These are phyloP conservation scores for Peromyscus californicus DNA, from an alignment of 2,113 vertebrate species.

Conservation along the genomic window DNA sequence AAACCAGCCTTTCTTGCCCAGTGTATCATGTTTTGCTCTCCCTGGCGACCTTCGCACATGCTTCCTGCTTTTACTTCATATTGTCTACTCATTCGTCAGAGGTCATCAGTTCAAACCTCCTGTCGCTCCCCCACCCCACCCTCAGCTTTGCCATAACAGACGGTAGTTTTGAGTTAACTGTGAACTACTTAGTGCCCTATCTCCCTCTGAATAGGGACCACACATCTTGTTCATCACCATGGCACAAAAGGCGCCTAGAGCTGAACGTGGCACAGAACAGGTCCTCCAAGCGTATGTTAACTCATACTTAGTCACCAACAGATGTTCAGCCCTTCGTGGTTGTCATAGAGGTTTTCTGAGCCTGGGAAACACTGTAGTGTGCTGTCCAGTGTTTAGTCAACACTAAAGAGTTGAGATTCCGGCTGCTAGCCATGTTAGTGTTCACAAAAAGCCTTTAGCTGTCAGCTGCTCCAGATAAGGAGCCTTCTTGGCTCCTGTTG, in stretches of 20 bases:
- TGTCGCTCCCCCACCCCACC: not conserved
- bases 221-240: not conserved
- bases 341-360: not conserved
- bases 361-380: not conserved
- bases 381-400: too few relatives aligned
- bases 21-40: not conserved
- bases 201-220: not conserved
- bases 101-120: not conserved
- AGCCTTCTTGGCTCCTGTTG: not conserved
- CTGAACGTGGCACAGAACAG: not conserved
- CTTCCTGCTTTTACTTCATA: constrained; percentile 8
- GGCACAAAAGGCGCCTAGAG: not conserved
- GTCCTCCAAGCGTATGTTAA: not conserved
- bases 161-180: not conserved
- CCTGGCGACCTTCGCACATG: not conserved
- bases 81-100: constrained; percentile 49
- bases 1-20: not conserved
- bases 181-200: constrained; percentile 11
- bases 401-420: not conserved
- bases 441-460: not conserved
- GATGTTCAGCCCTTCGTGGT: not conserved
- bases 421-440: not conserved
- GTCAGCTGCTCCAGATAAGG: not conserved
- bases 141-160: not conserved
- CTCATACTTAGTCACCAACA: not conserved